These are phyloP conservation scores for Daphoenositta chrysoptera DNA, from an alignment of 2,113 vertebrate species.

Conservation along the genomic window DNA sequence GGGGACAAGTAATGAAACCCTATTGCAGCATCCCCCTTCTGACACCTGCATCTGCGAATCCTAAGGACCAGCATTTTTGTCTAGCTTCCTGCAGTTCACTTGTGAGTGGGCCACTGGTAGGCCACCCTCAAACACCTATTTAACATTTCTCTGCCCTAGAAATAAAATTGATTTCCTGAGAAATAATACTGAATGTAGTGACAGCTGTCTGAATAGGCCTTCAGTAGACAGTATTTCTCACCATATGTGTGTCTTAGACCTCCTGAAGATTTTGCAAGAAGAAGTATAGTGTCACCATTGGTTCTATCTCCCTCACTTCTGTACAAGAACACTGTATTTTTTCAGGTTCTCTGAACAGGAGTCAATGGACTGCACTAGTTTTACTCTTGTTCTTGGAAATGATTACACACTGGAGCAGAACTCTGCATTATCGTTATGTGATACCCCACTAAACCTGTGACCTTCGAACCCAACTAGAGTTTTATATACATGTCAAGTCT, in stretches of 20 bases:
- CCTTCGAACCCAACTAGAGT: not conserved
- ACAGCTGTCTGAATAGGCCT: not conserved
- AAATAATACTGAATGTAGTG: not conserved
- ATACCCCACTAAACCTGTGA: conserved; percentile 71
- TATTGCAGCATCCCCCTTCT: not conserved
- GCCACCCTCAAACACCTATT: conserved; percentile 42
- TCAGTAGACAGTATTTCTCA: not conserved
- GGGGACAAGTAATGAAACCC: not conserved
- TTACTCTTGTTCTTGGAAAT: conserved; percentile 10
- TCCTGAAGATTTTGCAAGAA: not conserved
- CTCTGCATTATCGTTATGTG: conserved; percentile 75
- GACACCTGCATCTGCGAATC: not conserved
- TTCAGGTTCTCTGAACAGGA: not conserved
- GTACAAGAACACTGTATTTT: not conserved
- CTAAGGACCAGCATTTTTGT: not conserved
- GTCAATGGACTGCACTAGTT: not conserved
- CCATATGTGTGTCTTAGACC: not conserved
- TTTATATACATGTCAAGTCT: not conserved
- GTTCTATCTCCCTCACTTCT: not conserved
- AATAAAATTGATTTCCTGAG: not conserved
- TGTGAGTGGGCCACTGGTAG: not conserved
- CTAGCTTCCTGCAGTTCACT: not conserved
- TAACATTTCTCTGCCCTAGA: not conserved
- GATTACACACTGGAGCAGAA: conserved; percentile 67
- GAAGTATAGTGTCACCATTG: not conserved